Conservation (phyloP, 2,888 invertebrate species). For the Orchesellides sinensis region DNA sequence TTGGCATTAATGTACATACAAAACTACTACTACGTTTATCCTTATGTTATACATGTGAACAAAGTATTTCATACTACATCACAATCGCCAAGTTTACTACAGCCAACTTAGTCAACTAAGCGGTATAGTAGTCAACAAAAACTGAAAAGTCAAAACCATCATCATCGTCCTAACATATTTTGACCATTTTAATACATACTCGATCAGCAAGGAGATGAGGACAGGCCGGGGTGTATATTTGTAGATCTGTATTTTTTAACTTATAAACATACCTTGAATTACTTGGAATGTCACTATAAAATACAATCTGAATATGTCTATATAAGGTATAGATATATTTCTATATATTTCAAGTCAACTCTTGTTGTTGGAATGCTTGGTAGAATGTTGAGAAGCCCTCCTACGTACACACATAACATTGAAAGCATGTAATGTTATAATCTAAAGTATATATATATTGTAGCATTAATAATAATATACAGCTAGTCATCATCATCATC, state of each 20-base stretch:
- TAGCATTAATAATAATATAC: not conserved
- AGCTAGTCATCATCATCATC: not conserved
- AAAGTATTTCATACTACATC: not conserved
- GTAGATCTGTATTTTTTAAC: not conserved
- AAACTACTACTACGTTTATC: too few relatives aligned
- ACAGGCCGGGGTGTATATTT: too few relatives aligned
- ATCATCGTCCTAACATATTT: not conserved
- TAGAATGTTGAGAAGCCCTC: constrained; percentile 37
- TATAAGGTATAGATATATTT: not conserved
- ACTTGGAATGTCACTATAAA: constrained; percentile 61
- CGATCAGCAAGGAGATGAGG: not conserved
- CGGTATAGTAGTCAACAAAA: too few relatives aligned
- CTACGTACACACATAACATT: constrained; percentile 46
- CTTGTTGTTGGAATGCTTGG: constrained; percentile 4
- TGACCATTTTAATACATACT: not conserved
- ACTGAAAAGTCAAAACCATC: not conserved
- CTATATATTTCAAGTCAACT: constrained; percentile 10
- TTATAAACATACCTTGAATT: not conserved
- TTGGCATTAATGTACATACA: too few relatives aligned
- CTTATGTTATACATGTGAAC: too few relatives aligned
- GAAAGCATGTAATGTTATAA: constrained; percentile 11
- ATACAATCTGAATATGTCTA: constrained; percentile 31
- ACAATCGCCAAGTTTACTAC: not conserved
- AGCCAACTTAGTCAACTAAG: not conserved
- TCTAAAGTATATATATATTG: not conserved